phyloP scores from a whole-genome alignment of 2,113 vertebrate genomes.

The Xerus inauris region DNA sequence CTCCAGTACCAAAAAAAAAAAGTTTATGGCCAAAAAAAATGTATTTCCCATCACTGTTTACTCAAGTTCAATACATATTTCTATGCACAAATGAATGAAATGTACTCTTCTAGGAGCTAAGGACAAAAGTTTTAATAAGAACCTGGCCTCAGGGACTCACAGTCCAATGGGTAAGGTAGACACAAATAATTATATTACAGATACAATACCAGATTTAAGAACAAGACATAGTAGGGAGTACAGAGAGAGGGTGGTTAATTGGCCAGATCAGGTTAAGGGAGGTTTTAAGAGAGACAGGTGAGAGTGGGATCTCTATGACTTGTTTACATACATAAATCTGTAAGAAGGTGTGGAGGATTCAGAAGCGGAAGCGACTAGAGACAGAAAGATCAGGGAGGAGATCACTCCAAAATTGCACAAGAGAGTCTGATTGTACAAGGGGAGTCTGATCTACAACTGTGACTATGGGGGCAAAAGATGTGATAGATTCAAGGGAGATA shows the following conservation, averaged over 20 bases:
- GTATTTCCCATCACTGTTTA: background rate
- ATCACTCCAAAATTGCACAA: background rate
- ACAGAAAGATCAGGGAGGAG: background rate
- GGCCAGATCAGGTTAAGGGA: background rate
- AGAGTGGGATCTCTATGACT: background rate
- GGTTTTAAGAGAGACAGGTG: background rate
- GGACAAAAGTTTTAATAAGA: slow-evolving; percentile 44
- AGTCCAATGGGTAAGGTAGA: background rate
- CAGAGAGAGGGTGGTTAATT: background rate
- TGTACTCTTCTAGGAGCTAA: background rate
- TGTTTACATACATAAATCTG: background rate
- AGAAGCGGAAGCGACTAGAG: background rate
- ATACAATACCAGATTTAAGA: slow-evolving; percentile 13
- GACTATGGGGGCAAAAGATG: background rate
- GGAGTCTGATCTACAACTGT: background rate
- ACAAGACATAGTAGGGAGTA: background rate
- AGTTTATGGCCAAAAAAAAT: background rate
- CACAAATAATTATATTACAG: background rate
- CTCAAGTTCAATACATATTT: slow-evolving; percentile 23
- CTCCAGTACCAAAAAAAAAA: too few species aligned
- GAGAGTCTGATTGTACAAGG: too few species aligned
- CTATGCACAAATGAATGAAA: slow-evolving; percentile 35
- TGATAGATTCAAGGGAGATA: background rate
- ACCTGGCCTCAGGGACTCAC: background rate
- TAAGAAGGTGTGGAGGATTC: background rate